Evolutionary conservation across 2,797 vertebrate species (phyloP), one percentile per base, ranked within the genome.

Genomic region (Limnodromus scolopaceus): DNA sequence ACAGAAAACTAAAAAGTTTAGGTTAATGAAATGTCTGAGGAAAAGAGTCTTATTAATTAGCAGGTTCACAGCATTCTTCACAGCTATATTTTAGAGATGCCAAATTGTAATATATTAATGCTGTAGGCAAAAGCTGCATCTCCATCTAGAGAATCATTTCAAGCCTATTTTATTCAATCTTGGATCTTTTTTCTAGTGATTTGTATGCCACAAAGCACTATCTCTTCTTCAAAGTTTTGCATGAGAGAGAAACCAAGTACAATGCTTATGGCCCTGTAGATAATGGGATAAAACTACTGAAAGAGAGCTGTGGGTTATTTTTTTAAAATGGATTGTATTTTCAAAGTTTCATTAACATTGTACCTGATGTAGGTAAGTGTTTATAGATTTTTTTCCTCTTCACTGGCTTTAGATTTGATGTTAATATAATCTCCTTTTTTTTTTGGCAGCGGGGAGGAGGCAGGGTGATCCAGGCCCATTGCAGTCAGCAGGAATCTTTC

Each of bases 1-100:
- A 92, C 64, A 96, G 95, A 96, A 97, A 96, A 93, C 65, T 65
- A 87, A 92, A 91, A 94, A 90, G 58, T 96, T 97, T 94, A 96
- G 96, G 96, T 97, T 98, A 98, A 98, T 97, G 90, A 97, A 97
- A 97, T 97, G 94, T 94, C 96, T 96, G 43, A 82, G 64, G 70
- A 87, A 89, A 51, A 79, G 92, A 94, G 46, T 84, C 94, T 96
- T 89, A 97, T 94, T 97, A 97, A 97, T 97, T 97, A 98, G 81
- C 94, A 97, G 57, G 94, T 97, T 97, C 91, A 71, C 80, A 96
- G 86, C 92, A 97, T 88, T 88, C 69, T 93, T 96, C 96, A 96
- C 92, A 96, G 68, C 92, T 94, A 81, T 95, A 96, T 93, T 98
- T 97, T 94, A 95, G 87, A 96, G 79, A 96, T 89, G 83, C 68